These are phyloP conservation scores for Mamestra configurata DNA, from an alignment of 1,140 invertebrate species.

Conservation along the genomic window DNA sequence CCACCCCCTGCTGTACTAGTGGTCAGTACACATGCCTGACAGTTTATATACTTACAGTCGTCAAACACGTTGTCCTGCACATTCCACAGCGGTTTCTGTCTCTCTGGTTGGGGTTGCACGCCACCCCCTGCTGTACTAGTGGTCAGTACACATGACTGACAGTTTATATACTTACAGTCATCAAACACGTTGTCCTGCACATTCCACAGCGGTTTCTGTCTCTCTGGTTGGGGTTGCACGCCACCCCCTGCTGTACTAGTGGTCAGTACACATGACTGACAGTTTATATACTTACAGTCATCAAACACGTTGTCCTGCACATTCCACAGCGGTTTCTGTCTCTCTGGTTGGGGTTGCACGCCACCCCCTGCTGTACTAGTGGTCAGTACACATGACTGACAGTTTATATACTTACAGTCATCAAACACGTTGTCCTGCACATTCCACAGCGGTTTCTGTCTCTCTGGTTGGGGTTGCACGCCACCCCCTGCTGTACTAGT, in stretches of 20 bases:
- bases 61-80: conserved; percentile 96
- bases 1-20: conserved; percentile 98
- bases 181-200: conserved; percentile 96
- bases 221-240: conserved; percentile 96
- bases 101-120: conserved; percentile 96
- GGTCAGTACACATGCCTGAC: conserved; percentile 95
- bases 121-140: conserved; percentile 98
- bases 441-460: too few species aligned
- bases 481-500: too few species aligned
- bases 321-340: too few species aligned
- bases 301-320: too few species aligned
- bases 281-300: too few species aligned
- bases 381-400: too few species aligned
- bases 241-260: conserved; percentile 98
- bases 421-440: too few species aligned
- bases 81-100: conserved; percentile 97
- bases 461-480: too few species aligned
- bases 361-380: too few species aligned
- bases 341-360: too few species aligned
- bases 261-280: conserved; percentile 95
- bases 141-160: conserved; percentile 95
- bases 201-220: conserved; percentile 97
- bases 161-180: conserved; percentile 89
- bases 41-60: conserved; percentile 89
- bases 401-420: too few species aligned